Conservation (phyloP, 2,113 vertebrate genomes). For the Myiagra hebetior region DNA sequence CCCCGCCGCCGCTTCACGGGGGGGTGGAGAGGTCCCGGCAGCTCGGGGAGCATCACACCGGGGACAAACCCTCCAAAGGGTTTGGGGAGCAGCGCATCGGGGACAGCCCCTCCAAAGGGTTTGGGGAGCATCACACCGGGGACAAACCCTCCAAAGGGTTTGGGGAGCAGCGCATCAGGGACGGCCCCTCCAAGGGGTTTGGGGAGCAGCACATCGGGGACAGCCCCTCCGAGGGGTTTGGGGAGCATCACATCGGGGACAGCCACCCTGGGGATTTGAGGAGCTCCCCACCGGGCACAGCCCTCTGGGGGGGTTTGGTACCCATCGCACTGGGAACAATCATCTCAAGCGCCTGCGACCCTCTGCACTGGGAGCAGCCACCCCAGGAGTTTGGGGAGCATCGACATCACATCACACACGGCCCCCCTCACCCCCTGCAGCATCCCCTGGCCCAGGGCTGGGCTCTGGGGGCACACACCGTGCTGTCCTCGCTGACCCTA, state of each 20-base stretch:
- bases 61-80: fast-evolving
- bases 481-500: background rate
- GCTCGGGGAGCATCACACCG: background rate
- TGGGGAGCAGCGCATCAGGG: background rate
- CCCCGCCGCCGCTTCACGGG: background rate
- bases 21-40: background rate
- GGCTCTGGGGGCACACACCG: background rate
- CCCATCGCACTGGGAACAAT: fast-evolving
- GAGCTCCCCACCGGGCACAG: background rate
- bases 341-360: background rate
- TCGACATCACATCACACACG: background rate
- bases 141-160: background rate
- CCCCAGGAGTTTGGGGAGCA: background rate
- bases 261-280: background rate
- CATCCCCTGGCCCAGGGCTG: background rate
- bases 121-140: background rate
- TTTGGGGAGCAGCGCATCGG: background rate
- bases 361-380: background rate
- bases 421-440: background rate
- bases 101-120: background rate
- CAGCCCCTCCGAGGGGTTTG: background rate
- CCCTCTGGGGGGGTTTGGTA: too few relatives aligned
- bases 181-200: background rate
- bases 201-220: background rate
- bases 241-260: background rate